A percentile compares a stretch with the other conserved stretches of the same genome.
These are phyloP conservation scores for Vanacampus margaritifer DNA, from an alignment of 2,113 vertebrate species.

Conservation along the genomic window DNA sequence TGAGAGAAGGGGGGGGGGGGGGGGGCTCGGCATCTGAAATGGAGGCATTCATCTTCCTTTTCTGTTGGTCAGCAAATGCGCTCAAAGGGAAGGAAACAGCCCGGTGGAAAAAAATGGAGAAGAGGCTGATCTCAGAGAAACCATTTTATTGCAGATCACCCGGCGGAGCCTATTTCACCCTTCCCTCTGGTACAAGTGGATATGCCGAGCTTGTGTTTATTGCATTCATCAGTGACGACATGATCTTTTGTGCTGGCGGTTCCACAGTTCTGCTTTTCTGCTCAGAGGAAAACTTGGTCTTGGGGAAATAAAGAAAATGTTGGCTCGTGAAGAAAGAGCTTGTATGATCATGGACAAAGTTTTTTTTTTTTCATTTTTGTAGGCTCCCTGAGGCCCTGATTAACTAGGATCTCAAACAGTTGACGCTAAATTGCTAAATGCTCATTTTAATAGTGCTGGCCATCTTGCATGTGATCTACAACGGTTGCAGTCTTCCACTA, in stretches of 20 bases:
- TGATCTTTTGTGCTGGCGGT: conserved; percentile 5
- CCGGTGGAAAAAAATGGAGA: conserved; percentile 33
- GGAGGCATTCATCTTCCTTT: conserved; percentile 75
- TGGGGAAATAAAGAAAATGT: conserved; percentile 27
- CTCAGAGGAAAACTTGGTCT: conserved; percentile 17
- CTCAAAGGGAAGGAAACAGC: conserved; percentile 49
- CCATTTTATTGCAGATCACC: conserved; percentile 49
- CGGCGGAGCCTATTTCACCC: conserved; percentile 42
- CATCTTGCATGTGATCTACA: neutral
- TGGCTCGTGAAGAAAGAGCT: conserved; percentile 42
- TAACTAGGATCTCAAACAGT: neutral
- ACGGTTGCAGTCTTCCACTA: neutral
- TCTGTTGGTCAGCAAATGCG: conserved; percentile 73
- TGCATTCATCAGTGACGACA: conserved; percentile 37
- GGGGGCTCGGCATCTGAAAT: conserved; percentile 57
- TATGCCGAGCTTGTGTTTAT: conserved; percentile 27
- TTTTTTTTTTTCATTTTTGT: conserved; percentile 29
- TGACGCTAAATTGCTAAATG: neutral
- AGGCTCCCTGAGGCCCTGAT: neutral
- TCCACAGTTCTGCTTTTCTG: conserved; percentile 23
- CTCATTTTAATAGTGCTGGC: neutral
- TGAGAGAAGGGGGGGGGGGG: conserved; percentile 37
- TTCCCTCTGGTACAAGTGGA: conserved; percentile 29
- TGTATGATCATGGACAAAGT: conserved; percentile 37
- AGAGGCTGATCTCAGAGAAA: conserved; percentile 60